Conservation (phyloP, 1,140 invertebrate species). For the Magallana gigas region DNA sequence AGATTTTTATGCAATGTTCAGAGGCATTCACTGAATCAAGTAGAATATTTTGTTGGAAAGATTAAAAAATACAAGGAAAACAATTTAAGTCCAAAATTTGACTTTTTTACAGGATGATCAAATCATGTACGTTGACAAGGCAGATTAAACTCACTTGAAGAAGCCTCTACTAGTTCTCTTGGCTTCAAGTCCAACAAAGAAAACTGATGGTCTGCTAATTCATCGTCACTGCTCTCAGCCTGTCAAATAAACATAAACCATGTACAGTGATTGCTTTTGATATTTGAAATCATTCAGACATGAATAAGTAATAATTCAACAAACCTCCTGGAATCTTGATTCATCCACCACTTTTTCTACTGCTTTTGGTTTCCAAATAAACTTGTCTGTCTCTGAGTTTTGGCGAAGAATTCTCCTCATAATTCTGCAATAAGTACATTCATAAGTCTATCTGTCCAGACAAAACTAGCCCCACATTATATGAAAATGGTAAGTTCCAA, state of each 20-base stretch:
- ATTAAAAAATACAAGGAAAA: no score
- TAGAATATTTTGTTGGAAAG: no score
- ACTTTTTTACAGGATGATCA: no score
- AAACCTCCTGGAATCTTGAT: slow-evolving; percentile 2
- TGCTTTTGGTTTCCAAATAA: slow-evolving; percentile 14
- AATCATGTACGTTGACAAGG: no score
- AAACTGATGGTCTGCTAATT: neutral
- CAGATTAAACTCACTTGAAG: neutral
- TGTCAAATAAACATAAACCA: neutral
- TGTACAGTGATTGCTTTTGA: neutral
- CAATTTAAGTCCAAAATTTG: no score
- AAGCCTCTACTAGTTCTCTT: neutral
- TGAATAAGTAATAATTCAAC: neutral
- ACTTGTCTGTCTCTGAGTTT: neutral
- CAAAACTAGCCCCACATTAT: no score
- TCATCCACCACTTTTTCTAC: slow-evolving; percentile 6
- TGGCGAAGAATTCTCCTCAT: neutral
- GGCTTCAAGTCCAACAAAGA: neutral
- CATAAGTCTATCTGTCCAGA: no score
- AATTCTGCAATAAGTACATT: neutral
- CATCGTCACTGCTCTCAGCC: slow-evolving; percentile 24
- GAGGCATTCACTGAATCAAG: no score
- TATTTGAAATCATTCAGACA: neutral
- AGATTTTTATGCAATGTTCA: no score
- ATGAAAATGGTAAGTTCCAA: no score